Conservation (phyloP, 2,113 vertebrate species). For the Calyptomena viridis region DNA sequence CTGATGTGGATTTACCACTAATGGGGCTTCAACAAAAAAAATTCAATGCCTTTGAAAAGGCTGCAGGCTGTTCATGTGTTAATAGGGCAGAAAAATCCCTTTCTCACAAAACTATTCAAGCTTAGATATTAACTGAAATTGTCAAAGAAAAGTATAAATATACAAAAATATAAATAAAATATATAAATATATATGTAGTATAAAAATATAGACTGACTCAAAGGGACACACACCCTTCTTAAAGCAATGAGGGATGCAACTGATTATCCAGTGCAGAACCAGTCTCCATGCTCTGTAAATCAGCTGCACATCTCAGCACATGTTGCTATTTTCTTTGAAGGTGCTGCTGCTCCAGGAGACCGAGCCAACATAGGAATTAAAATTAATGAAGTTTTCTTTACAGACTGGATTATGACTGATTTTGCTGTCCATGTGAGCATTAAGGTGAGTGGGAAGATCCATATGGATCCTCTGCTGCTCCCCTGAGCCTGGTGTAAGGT, state of each 20-base stretch:
- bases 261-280: background rate
- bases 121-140: background rate
- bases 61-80: background rate
- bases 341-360: background rate
- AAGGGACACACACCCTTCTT: background rate
- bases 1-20: background rate
- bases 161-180: background rate
- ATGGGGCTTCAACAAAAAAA: background rate
- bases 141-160: background rate
- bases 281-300: background rate
- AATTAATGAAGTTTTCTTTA: background rate
- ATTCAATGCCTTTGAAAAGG: background rate
- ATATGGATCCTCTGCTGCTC: background rate
- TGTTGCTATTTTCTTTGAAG: background rate
- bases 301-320: background rate
- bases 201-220: background rate
- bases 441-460: background rate
- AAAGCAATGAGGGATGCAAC: background rate
- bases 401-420: background rate
- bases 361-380: background rate
- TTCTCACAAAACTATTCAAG: background rate
- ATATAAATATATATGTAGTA: background rate
- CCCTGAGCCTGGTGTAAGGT: background rate
- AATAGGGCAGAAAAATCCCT: background rate
- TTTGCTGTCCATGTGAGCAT: background rate